Evolutionary conservation across 2,797 vertebrate species (phyloP), one percentile per base, ranked within the genome.

Genomic region (Vultur gryphus): DNA sequence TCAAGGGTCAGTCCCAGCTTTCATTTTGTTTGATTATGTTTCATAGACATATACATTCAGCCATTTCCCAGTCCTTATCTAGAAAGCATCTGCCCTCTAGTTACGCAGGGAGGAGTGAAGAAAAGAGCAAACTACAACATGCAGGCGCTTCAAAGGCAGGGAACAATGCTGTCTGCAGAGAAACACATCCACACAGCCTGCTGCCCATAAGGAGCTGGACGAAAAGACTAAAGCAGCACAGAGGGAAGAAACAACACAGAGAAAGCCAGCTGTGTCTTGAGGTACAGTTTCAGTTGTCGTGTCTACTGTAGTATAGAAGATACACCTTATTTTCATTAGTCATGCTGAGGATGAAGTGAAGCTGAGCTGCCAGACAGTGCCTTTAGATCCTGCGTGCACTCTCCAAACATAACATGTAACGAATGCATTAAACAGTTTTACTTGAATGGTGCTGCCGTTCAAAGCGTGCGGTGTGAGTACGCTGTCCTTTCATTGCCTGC

Each of bases 271-370:
- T 93, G 44, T 87, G 96, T 87, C 90, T 96, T 78, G 25, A 91
- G 77, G 82, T 43, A 57, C 29, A 41, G 64, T 83, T 95, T 92
- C 5, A 8, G 65, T 84, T 93, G 64, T 76, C 91, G n/a, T 82
- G 52, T 76, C 41, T 90, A 37, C 78, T 51, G n/a, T 12, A 91
- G 57, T 21, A 69, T 61, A 78, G 77, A 62, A 49, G 64, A 82
- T 71, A 52, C 35, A 93, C 85, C 78, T 84, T 86, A 87, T 92
- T 96, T 94, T 88, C 78, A 54, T 95, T 84, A 95, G 82, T 80
- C 57, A 87, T 39, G 26, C 83, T 67, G 57, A 87, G 91, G 78
- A 33, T 62, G 84, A 90, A 95, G 76, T 61, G 35, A 94, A 93
- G 79, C 78, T 64, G 35, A 84, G 71, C 33, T 77, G 82, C 49